Base-by-base conservation (phyloP, 2,113 vertebrate species). In the Indri indri region DNA sequence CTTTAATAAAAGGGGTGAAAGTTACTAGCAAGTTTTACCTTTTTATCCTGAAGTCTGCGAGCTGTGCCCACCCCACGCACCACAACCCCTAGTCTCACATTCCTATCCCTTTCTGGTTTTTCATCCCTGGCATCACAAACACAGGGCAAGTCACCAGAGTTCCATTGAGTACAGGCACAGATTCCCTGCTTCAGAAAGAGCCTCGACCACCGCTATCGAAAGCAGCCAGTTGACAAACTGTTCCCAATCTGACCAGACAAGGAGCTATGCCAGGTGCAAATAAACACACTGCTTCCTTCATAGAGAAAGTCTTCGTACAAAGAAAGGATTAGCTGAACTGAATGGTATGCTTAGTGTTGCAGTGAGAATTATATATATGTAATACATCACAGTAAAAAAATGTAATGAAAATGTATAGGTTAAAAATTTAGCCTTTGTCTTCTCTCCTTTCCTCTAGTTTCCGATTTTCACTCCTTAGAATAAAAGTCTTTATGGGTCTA, bases 1-100 rank as follows among this genome's bases (percentile, higher is more conserved):
- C 85, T 97, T 91, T 96, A 98, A 73, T 63, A 61, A 80, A 68
- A 32, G 23, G 1, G 22, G 57, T 40, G 61, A 95, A 90, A 73
- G 45, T 86, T 88, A 65, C 57, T 70, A 30, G n/a, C 14, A 91
- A 81, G 66, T 84, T 87, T 91, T 63, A 76, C 73, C 27, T 76
- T 27, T 14, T 42, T 81, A 42, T 27, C 16, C 14, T 34, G 27
- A 87, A 83, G 37, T 61, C 88, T 59, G 12, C 52, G 30, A 42
- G 30, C 23, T 50, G 6, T 42, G 30, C 32, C 27, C 66, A 71
- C 11, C 23, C 7, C 3, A 18, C 0, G 9, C 57, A 23, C 5
- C 34, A n/a, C 9, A 30, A 77, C 61, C 81, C 23, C 40, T 54
- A 25, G 32, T 54, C 50, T 79, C 18, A 27, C 4, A 20, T 5